Evolutionary conservation across 2,797 vertebrate genomes (phyloP), one percentile per base, ranked within the genome.

Genomic region (Dallia pectoralis): DNA sequence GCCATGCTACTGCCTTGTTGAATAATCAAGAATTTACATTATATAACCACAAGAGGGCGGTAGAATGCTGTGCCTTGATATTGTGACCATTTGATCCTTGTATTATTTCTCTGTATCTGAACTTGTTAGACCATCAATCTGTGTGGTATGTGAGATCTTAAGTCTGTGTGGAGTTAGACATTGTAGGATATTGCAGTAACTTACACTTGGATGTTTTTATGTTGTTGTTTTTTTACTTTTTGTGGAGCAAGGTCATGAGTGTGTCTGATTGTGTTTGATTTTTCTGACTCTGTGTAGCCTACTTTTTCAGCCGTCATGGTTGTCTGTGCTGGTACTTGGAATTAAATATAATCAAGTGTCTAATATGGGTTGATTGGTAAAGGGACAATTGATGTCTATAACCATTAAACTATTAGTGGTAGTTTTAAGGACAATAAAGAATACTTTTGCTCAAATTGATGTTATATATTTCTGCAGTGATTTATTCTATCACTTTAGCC

Each of bases 31-130:
- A 12, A 70, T n/a, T 69, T 32, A 53, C 44, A 22, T 12, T 12
- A 0, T 0, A 0, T 47, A 0, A 12, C 86, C 90, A 88, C 84
- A 66, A 86, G 87, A 84, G 69, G 77, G 72, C 15, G 66, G 56
- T 80, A 89, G 75, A 84, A 81, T 18, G 61, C 69, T 81, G 33
- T 64, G 73, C 36, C 73, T 2, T 19, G 4, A 4, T 6, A 63
- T 63, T 30, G 25, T 32, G 27, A 32, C 22, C n/a, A 27, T 63
- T 63, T 32, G 27, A 32, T 56, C n/a, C 61, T 63, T 63, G 15
- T 32, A 29, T 27, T 11, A 32, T 33, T 32, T 30, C 16, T 0
- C 27, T 32, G 16, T 16, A 7, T 7, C 11, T 11, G 62, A 63
- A 16, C 62, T 16, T 64, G n/a, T 64, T 64, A 1, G 15, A 33